phyloP scores from a whole-genome alignment of 2,797 vertebrate genomes.

The Protonibea diacanthus region DNA sequence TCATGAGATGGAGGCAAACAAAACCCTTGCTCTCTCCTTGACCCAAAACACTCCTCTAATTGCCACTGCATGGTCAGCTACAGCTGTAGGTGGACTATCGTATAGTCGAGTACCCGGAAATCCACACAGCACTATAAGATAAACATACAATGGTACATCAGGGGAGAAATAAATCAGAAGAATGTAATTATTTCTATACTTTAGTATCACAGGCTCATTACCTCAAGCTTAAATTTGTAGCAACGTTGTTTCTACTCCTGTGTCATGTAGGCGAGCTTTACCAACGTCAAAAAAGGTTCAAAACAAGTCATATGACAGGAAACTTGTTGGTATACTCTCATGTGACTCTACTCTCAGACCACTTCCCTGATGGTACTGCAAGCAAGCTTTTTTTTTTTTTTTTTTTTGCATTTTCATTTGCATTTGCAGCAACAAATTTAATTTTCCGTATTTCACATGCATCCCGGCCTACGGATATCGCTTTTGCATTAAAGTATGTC shows the following conservation, averaged over 20 bases:
- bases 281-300: background rate
- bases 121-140: constrained; percentile 42
- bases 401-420: constrained; percentile 3
- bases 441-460: background rate
- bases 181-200: constrained; percentile 43
- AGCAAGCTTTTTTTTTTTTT: background rate
- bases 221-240: background rate
- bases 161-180: constrained; percentile 23
- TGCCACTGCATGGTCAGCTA: constrained; percentile 76
- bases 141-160: constrained; percentile 48
- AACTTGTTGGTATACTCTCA: constrained; percentile 16
- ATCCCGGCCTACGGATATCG: background rate
- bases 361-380: constrained; percentile 40
- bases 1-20: constrained; percentile 85
- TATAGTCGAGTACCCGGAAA: constrained; percentile 49
- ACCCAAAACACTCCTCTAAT: constrained; percentile 84
- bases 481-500: background rate
- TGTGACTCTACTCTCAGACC: constrained; percentile 20
- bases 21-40: constrained; percentile 83
- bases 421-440: background rate
- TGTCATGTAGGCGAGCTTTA: background rate
- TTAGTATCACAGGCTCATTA: background rate
- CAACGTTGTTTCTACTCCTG: background rate
- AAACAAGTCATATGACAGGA: constrained; percentile 34
- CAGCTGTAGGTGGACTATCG: constrained; percentile 68